Percentiles rank a stretch among this genome's conserved stretches.
Conservation (phyloP, 2,888 invertebrate genomes). For the Megalurothrips usitatus region DNA sequence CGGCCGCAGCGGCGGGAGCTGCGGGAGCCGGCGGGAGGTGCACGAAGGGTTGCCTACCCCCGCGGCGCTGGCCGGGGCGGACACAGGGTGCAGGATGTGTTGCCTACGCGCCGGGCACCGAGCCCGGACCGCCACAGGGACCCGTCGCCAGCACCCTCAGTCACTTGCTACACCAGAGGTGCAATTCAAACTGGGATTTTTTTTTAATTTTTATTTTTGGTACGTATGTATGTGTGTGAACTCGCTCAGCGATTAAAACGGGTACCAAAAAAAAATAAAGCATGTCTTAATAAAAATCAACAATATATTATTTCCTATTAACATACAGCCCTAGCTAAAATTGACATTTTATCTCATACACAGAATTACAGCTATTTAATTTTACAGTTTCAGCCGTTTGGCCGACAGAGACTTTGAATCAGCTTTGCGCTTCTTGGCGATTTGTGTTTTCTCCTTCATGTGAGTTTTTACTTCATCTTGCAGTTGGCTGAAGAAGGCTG, state of each 20-base stretch:
- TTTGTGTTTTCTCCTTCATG: slow-evolving; percentile 50
- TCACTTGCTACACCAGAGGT: too few relatives aligned
- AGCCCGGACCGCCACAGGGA: too few relatives aligned
- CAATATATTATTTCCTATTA: neutral
- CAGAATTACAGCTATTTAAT: neutral
- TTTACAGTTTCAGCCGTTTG: neutral
- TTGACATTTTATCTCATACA: neutral
- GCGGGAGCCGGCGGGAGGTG: too few relatives aligned
- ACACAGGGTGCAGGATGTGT: too few relatives aligned
- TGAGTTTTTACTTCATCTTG: slow-evolving; percentile 66
- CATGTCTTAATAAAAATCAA: neutral
- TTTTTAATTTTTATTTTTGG: too few relatives aligned
- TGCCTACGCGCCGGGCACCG: too few relatives aligned
- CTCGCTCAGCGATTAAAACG: neutral
- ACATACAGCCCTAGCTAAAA: neutral
- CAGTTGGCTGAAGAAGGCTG: slow-evolving; percentile 79
- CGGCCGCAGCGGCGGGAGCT: too few relatives aligned
- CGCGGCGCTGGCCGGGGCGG: too few relatives aligned
- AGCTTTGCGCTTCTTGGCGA: slow-evolving; percentile 42
- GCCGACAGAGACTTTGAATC: slow-evolving; percentile 29
- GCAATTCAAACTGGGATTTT: too few relatives aligned
- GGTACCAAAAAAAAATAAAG: neutral
- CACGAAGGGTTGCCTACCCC: too few relatives aligned
- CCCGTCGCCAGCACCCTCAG: too few relatives aligned
- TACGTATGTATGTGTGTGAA: too few relatives aligned